These are phyloP conservation scores for Stenotaenia linearis DNA, from an alignment of 2,888 invertebrate species.

Conservation along the genomic window DNA sequence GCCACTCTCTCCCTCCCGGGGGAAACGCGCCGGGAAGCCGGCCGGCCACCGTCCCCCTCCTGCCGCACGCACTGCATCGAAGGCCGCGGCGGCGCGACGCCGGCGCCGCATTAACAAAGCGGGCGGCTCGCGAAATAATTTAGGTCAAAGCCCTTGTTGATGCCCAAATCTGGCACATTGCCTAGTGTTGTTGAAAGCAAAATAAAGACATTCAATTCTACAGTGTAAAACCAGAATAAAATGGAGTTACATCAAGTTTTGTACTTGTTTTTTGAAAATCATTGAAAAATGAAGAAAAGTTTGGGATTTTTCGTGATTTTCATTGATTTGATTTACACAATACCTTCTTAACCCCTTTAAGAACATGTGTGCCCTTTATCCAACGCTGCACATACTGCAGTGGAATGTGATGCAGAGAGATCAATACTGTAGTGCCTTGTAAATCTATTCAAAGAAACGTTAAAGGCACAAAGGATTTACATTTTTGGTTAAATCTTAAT, in stretches of 20 bases:
- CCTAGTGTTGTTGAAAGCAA: background rate
- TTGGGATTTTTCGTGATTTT: background rate
- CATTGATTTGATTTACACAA: too few species aligned
- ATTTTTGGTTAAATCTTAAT: background rate
- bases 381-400: background rate
- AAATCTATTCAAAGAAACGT: background rate
- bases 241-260: too few species aligned
- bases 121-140: background rate
- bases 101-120: background rate
- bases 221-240: background rate
- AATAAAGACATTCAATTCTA: background rate
- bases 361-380: background rate
- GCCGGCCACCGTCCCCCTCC: background rate
- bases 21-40: too few species aligned
- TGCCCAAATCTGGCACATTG: background rate
- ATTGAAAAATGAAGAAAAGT: background rate
- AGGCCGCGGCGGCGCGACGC: background rate
- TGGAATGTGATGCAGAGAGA: background rate
- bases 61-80: background rate
- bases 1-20: background rate
- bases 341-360: background rate
- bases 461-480: background rate
- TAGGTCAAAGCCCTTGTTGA: background rate
- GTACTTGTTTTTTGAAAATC: too few species aligned
- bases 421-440: background rate